These are phyloP conservation scores for Bradypus variegatus DNA, from an alignment of 2,797 vertebrate species.

Conservation along the genomic window DNA sequence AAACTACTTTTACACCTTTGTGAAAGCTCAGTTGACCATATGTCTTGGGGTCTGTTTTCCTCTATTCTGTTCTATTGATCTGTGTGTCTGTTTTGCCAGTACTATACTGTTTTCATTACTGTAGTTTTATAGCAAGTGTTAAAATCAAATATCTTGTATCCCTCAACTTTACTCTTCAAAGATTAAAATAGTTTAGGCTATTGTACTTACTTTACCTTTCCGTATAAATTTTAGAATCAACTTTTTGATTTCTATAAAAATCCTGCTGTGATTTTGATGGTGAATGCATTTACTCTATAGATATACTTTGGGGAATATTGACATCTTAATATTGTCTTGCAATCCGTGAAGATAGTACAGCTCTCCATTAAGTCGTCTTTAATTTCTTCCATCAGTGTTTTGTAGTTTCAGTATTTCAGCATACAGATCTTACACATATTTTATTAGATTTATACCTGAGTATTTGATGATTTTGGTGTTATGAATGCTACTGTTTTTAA, in stretches of 20 bases:
- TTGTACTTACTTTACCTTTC: neutral
- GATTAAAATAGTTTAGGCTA: neutral
- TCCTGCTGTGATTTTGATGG: neutral
- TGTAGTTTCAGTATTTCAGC: neutral
- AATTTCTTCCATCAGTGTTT: slow-evolving; percentile 13
- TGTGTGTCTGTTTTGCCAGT: neutral
- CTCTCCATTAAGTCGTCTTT: slow-evolving; percentile 4
- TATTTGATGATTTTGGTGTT: slow-evolving; percentile 8
- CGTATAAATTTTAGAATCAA: slow-evolving; percentile 5
- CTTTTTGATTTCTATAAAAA: neutral
- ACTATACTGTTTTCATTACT: neutral
- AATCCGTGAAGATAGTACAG: neutral
- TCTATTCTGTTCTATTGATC: neutral
- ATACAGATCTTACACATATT: neutral
- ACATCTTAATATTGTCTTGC: neutral
- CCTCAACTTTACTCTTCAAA: neutral
- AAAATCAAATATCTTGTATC: neutral
- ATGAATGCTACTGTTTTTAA: neutral
- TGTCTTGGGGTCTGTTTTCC: neutral
- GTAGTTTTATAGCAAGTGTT: slow-evolving; percentile 6
- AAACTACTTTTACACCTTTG: neutral
- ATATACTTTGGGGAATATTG: neutral
- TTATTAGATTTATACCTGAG: neutral
- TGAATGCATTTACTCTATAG: neutral
- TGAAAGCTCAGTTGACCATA: neutral